Conservation (phyloP, 2,888 invertebrate species). For the Penaeus monodon region DNA sequence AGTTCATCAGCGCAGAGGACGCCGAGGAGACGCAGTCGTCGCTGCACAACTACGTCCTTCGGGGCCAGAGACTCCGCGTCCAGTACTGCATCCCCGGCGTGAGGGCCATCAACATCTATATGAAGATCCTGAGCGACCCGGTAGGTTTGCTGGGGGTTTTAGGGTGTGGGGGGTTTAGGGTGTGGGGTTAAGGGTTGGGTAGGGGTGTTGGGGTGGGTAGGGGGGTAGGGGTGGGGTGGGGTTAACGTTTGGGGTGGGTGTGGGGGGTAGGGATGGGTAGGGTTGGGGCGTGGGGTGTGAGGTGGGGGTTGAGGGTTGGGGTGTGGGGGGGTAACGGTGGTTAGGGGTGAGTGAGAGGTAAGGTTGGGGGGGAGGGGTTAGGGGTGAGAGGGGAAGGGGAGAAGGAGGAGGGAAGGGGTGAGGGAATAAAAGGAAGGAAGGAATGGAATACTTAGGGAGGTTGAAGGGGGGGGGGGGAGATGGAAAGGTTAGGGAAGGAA, state of each 20-base stretch:
- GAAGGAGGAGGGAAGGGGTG: not conserved
- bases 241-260: too few species aligned
- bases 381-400: not conserved
- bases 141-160: constrained; percentile 56
- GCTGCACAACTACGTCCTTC: constrained; percentile 69
- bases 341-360: too few species aligned
- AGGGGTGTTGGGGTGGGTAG: too few species aligned
- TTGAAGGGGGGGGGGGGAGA: too few species aligned
- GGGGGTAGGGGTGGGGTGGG: too few species aligned
- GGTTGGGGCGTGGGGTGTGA: too few species aligned
- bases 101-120: constrained; percentile 73
- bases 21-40: constrained; percentile 70
- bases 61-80: constrained; percentile 70
- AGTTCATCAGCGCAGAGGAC: constrained; percentile 71
- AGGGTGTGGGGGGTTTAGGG: not conserved
- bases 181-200: too few species aligned
- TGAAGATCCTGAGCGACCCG: constrained; percentile 71
- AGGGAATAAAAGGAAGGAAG: not conserved
- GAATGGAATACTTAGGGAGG: not conserved
- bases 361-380: too few species aligned
- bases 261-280: too few species aligned
- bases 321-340: too few species aligned
- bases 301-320: too few species aligned
- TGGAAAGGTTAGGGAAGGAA: too few species aligned
- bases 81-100: constrained; percentile 74